These are phyloP conservation scores for Carassius carassius DNA, from an alignment of 2,113 vertebrate species.

Conservation along the genomic window DNA sequence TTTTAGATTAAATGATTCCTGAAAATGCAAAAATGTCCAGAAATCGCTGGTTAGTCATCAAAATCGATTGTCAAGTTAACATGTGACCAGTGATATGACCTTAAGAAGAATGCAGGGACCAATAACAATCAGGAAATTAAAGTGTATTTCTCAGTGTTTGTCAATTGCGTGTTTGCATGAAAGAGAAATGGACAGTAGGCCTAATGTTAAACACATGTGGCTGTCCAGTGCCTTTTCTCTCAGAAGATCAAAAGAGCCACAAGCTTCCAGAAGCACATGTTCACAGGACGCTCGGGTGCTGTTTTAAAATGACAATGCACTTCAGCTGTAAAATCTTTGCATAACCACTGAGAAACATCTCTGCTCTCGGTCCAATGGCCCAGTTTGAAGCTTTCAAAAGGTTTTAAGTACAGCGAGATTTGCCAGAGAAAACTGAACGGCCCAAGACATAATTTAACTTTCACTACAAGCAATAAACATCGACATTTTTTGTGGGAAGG, in stretches of 20 bases:
- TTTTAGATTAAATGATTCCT: not conserved
- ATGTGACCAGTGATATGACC: not conserved
- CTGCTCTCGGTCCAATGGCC: constrained; percentile 42
- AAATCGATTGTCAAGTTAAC: not conserved
- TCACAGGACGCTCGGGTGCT: not conserved
- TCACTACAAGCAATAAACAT: not conserved
- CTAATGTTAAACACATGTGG: constrained; percentile 68
- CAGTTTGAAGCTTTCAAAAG: not conserved
- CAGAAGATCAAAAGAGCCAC: constrained; percentile 57
- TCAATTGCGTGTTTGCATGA: constrained; percentile 46
- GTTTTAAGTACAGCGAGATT: constrained; percentile 45
- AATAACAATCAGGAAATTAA: constrained; percentile 58
- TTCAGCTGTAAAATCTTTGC: constrained; percentile 52
- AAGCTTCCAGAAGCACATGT: constrained; percentile 61
- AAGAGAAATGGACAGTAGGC: constrained; percentile 47
- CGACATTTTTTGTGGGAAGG: not conserved
- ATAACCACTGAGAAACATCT: constrained; percentile 47
- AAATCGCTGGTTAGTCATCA: not conserved
- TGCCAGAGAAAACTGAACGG: not conserved
- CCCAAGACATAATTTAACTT: not conserved
- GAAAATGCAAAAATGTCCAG: not conserved
- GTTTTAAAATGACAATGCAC: constrained; percentile 52
- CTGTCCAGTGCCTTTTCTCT: constrained; percentile 3
- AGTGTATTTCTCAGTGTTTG: constrained; percentile 57
- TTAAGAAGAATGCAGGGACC: constrained; percentile 37